A percentile compares a stretch with the other conserved stretches of the same genome.
Evolutionary conservation across 2,113 vertebrate species (phyloP).

Genomic region (Sprattus sprattus): DNA sequence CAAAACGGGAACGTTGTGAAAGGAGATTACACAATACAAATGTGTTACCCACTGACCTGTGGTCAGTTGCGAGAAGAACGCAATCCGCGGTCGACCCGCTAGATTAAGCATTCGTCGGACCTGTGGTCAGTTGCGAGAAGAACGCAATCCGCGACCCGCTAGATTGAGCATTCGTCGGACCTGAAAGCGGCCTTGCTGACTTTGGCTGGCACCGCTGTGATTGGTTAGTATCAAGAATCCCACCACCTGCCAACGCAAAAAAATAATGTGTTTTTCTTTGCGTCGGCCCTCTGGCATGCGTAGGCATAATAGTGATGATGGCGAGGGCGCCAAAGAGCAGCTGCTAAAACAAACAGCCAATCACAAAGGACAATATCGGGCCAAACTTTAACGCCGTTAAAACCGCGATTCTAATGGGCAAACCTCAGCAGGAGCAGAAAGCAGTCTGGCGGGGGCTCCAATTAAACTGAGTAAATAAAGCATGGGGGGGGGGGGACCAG

Average conservation of each 20-base stretch:
- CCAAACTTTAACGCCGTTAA: constrained; percentile 46
- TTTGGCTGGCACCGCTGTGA: background rate
- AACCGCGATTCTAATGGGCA: constrained; percentile 16
- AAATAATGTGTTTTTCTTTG: constrained; percentile 11
- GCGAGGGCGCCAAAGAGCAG: background rate
- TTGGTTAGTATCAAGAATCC: background rate
- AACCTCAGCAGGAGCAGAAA: background rate
- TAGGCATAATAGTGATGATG: constrained; percentile 21
- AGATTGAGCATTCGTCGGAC: background rate
- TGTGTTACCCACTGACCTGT: constrained; percentile 29
- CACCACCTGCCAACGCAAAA: constrained; percentile 4
- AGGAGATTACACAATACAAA: background rate
- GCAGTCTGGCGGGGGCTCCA: constrained; percentile 32
- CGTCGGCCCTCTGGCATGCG: background rate
- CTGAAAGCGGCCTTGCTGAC: background rate
- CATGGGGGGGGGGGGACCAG: background rate
- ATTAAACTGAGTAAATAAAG: constrained; percentile 40
- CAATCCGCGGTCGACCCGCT: too few relatives aligned
- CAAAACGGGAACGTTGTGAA: background rate
- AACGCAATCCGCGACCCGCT: background rate
- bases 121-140: constrained; percentile 15
- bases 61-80: constrained; percentile 8
- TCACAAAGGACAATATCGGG: constrained; percentile 38
- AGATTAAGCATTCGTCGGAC: background rate
- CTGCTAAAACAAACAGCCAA: constrained; percentile 51